Conservation (phyloP, 2,888 invertebrate species). For the Eupithecia insigniata region DNA sequence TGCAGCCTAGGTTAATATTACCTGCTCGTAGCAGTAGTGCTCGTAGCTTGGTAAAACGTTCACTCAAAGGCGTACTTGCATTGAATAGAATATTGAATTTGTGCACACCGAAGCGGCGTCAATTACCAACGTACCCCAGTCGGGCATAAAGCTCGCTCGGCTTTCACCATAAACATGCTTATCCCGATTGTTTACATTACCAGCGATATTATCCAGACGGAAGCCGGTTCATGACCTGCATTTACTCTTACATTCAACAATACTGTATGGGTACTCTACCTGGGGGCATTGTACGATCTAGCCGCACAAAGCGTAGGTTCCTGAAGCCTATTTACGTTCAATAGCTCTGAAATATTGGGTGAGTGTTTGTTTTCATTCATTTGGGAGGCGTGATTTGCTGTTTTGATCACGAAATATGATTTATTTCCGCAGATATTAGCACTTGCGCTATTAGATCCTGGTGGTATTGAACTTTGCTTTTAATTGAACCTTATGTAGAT, state of each 20-base stretch:
- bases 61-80: background rate
- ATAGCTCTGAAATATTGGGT: constrained; percentile 25
- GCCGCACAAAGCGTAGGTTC: constrained; percentile 20
- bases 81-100: constrained; percentile 22
- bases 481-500: background rate
- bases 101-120: constrained; percentile 10
- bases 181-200: constrained; percentile 42
- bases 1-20: background rate
- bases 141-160: constrained; percentile 17
- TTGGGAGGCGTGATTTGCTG: background rate
- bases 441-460: background rate
- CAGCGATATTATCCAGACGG: constrained; percentile 44
- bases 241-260: constrained; percentile 25
- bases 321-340: constrained; percentile 41
- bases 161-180: constrained; percentile 36
- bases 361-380: constrained; percentile 10
- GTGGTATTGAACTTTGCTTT: background rate
- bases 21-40: constrained; percentile 6
- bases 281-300: constrained; percentile 38
- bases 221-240: constrained; percentile 44
- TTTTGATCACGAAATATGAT: background rate
- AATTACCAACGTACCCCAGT: constrained; percentile 10
- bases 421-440: background rate
- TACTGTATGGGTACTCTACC: constrained; percentile 20
- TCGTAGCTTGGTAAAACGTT: constrained; percentile 1